Percentiles rank a stretch among this genome's conserved stretches.
Evolutionary conservation across 2,888 invertebrate species (phyloP).

Genomic region (Lottia scabra): DNA sequence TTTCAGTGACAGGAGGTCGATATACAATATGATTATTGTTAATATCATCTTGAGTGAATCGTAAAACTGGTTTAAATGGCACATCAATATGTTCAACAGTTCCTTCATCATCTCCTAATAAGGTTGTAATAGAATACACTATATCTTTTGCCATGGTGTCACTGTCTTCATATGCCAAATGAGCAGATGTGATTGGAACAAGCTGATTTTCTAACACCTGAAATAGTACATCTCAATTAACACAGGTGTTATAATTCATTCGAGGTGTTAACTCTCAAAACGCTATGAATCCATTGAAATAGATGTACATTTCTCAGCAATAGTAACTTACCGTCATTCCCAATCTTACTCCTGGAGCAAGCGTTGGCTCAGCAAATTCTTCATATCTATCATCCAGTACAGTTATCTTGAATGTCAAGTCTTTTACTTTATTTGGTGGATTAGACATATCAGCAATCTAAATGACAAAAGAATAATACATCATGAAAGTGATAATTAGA

Average conservation of each 20-base stretch:
- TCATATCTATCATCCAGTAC: constrained; percentile 35
- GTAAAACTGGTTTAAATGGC: constrained; percentile 47
- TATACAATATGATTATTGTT: constrained; percentile 61
- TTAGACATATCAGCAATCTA: constrained; percentile 54
- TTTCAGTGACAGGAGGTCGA: constrained; percentile 53
- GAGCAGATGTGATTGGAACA: constrained; percentile 46
- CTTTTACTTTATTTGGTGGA: constrained; percentile 49
- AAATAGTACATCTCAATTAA: not conserved
- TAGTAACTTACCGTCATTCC: constrained; percentile 54
- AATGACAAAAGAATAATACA: not conserved
- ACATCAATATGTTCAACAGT: constrained; percentile 53
- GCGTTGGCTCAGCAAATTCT: constrained; percentile 40
- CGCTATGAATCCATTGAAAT: no score
- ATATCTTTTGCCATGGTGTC: constrained; percentile 43
- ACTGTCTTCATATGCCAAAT: constrained; percentile 44
- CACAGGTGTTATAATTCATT: no score
- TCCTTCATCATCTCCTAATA: constrained; percentile 51
- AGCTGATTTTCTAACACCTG: constrained; percentile 59
- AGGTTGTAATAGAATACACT: constrained; percentile 47
- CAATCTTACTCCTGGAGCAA: constrained; percentile 50
- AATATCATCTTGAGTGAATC: constrained; percentile 63
- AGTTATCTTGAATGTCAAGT: constrained; percentile 52
- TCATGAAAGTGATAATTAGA: no score
- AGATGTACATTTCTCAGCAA: no score
- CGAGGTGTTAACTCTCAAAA: no score